Evolutionary conservation across 2,797 vertebrate genomes (phyloP), one percentile per base, ranked within the genome.

Genomic region (Enteromius unitaeniatus): DNA sequence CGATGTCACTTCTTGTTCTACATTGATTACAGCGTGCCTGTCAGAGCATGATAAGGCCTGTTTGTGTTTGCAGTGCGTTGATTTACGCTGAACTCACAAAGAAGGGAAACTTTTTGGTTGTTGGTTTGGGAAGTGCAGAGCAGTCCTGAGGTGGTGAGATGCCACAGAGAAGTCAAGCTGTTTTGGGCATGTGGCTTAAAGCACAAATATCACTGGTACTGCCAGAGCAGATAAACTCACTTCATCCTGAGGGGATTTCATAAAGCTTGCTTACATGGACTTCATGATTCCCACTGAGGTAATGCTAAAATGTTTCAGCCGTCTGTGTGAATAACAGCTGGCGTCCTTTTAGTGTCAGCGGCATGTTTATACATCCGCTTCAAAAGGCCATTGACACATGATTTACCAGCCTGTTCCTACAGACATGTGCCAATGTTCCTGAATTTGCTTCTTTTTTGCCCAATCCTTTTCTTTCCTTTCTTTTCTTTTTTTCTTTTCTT

Each of bases 51-150:
- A 94, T 93, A 91, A 92, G 92, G 72, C 31, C 40, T 64, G 78
- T 81, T 90, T 93, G 92, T 92, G 90, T 92, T 92, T 89, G 87
- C 47, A 45, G 82, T 82, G 84, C 90, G 92, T 84, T 91, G 88
- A 94, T 93, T 92, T 90, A 88, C 84, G 88, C 87, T 53, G 81
- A 87, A 82, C 84, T 84, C 78, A 85, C 79, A 40, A 74, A 82
- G 62, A 82, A 72, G 31, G 10, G 72, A n/a, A 83, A 76, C 49
- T 82, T 85, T 72, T 21, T 11, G 37, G 65, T 58, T 28, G n/a
- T 17, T 64, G 9, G 58, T 42, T n/a, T 19, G 23, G 23, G 34
- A 14, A 26, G 45, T 17, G 28, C 26, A 6, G 21, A 60, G 69
- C 28, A 28, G 47, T 82, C 47, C 28, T 70, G 31, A 51, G 45